A percentile compares a stretch with the other conserved stretches of the same genome.
Conservation (phyloP, 2,888 invertebrate species). For the Ariolimax columbianus region DNA sequence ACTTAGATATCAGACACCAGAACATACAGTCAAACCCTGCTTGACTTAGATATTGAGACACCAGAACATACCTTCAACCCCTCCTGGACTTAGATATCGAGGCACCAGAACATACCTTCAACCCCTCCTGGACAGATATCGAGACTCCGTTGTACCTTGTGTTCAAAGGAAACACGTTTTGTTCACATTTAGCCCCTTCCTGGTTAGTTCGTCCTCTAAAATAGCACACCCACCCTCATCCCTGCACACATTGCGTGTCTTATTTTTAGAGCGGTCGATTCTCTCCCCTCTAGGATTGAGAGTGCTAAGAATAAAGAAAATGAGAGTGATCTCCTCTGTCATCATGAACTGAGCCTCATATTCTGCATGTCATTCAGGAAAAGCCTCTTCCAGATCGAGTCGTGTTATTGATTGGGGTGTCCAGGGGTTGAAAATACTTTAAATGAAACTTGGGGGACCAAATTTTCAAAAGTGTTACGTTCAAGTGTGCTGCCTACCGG, state of each 20-base stretch:
- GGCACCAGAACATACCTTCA: too few relatives aligned
- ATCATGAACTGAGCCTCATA: background rate
- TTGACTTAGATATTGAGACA: too few relatives aligned
- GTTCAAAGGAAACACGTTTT: too few relatives aligned
- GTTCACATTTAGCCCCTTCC: too few relatives aligned
- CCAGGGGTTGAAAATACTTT: background rate
- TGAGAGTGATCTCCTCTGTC: background rate
- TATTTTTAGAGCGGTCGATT: background rate
- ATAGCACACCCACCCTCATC: too few relatives aligned
- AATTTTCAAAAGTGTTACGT: background rate
- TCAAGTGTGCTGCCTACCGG: background rate
- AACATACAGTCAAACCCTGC: too few relatives aligned
- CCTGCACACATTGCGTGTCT: background rate
- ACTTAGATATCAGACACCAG: too few relatives aligned
- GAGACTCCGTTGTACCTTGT: too few relatives aligned
- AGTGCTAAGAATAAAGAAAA: background rate
- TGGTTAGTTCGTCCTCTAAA: too few relatives aligned
- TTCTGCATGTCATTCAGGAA: background rate
- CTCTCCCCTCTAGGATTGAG: background rate
- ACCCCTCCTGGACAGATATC: too few relatives aligned
- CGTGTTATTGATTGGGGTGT: background rate
- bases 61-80: too few relatives aligned
- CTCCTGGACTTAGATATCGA: too few relatives aligned
- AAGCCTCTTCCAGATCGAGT: background rate
- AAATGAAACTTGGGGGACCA: background rate